Percentiles rank a stretch among this genome's conserved stretches.
Conservation (phyloP, 2,797 vertebrate genomes). For the Chanos chanos region DNA sequence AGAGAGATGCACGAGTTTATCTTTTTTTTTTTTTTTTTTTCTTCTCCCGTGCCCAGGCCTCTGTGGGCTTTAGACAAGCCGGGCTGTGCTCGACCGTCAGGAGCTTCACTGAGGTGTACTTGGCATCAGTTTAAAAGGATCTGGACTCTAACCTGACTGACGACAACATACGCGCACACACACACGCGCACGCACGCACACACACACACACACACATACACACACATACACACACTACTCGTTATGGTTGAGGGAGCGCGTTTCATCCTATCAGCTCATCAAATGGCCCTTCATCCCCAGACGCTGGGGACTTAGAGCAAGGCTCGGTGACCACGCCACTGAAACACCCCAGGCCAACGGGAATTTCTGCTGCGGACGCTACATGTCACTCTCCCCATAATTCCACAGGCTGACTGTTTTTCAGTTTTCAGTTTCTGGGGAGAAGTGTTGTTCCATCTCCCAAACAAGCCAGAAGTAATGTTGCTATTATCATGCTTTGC, state of each 20-base stretch:
- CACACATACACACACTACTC: constrained; percentile 5
- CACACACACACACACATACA: not conserved
- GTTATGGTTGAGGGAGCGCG: constrained; percentile 20
- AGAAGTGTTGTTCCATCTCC: constrained; percentile 3
- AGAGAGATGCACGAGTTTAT: no score
- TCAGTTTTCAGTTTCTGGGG: not conserved
- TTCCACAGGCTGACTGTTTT: no score
- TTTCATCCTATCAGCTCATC: constrained; percentile 11
- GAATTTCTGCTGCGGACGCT: not conserved
- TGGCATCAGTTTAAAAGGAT: constrained; percentile 23
- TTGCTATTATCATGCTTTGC: constrained; percentile 20
- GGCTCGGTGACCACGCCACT: not conserved
- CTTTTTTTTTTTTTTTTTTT: no score
- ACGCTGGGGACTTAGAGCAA: constrained; percentile 2
- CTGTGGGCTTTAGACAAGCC: not conserved
- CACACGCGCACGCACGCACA: not conserved
- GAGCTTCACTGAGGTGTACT: constrained; percentile 6
- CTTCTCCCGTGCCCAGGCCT: not conserved
- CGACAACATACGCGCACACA: constrained; percentile 8
- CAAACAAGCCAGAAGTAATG: not conserved
- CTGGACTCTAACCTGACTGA: constrained; percentile 1
- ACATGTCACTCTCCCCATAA: no score
- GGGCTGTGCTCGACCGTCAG: not conserved
- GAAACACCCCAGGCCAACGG: not conserved
- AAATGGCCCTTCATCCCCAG: constrained; percentile 9